phyloP scores from a whole-genome alignment of 1,140 invertebrate species.

The Drosophila hydei region DNA sequence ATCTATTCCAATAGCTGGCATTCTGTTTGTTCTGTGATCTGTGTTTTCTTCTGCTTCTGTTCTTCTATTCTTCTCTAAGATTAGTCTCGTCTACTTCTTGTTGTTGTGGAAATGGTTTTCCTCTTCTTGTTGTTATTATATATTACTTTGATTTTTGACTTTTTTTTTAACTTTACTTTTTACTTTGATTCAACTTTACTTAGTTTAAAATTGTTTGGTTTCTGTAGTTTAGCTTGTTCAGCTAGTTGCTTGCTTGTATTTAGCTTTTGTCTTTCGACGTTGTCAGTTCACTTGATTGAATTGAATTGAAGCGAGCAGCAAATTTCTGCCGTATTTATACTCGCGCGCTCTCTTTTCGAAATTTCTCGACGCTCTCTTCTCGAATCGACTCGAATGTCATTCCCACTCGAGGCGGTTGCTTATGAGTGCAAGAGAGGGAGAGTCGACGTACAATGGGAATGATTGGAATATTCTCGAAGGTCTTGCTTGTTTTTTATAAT shows the following conservation, averaged over 20 bases:
- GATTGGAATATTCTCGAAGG: conserved; percentile 11
- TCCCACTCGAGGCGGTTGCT: not conserved
- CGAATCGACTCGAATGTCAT: conserved; percentile 29
- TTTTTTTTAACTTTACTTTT: conserved; percentile 17
- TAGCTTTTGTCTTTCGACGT: conserved; percentile 53
- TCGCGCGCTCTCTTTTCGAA: conserved; percentile 47
- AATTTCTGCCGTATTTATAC: conserved; percentile 64
- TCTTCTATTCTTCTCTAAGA: conserved; percentile 85
- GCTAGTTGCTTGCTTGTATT: conserved; percentile 45
- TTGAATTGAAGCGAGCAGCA: conserved; percentile 59
- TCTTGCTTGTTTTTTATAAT: conserved; percentile 5
- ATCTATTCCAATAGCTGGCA: conserved; percentile 90
- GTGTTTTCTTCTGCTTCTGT: conserved; percentile 1
- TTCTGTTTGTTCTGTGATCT: conserved; percentile 39
- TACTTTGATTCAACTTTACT: conserved; percentile 13
- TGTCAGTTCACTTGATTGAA: conserved; percentile 63
- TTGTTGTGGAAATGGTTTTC: not conserved
- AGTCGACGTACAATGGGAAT: not conserved
- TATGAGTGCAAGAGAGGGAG: conserved; percentile 13
- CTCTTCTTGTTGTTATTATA: not conserved
- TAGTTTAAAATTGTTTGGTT: conserved; percentile 14
- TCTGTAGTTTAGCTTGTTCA: conserved; percentile 44
- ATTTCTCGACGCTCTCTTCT: conserved; percentile 55
- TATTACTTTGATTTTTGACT: not conserved
- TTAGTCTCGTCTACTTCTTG: not conserved